Percentiles rank a stretch among this genome's conserved stretches.
Conservation (phyloP, 2,888 invertebrate genomes). For the Tenthredo notha region DNA sequence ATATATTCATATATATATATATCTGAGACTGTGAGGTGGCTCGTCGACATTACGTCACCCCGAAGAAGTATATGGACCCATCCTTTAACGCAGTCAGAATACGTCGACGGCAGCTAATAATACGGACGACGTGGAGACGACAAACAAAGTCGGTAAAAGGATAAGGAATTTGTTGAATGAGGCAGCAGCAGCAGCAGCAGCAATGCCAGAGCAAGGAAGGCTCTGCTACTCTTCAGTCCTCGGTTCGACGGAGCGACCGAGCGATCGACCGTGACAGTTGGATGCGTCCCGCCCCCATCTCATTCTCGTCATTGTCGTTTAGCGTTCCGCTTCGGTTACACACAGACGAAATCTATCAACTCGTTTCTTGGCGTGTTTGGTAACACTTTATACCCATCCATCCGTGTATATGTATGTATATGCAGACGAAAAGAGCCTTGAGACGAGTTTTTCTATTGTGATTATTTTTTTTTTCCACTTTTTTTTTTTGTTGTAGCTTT, state of each 20-base stretch:
- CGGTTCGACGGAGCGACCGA: conserved; percentile 17
- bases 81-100: conserved; percentile 17
- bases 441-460: conserved; percentile 5
- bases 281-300: conserved; percentile 37
- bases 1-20: neutral
- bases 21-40: neutral
- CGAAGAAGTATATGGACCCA: neutral
- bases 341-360: conserved; percentile 47
- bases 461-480: neutral
- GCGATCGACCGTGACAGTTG: conserved; percentile 46
- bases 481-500: neutral
- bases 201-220: neutral
- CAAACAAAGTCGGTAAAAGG: conserved; percentile 41
- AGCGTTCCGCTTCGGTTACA: conserved; percentile 49
- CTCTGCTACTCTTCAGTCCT: neutral
- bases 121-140: conserved; percentile 24
- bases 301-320: conserved; percentile 48
- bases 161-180: conserved; percentile 49
- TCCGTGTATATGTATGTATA: neutral
- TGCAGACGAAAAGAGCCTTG: neutral
- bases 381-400: conserved; percentile 42
- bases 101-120: conserved; percentile 39
- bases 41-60: conserved; percentile 11
- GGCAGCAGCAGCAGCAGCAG: conserved; percentile 16
- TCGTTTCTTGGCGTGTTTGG: conserved; percentile 49